Evolutionary conservation across 2,888 invertebrate genomes (phyloP), one percentile per base, ranked within the genome.

Genomic region (Auanema freiburgensis): DNA sequence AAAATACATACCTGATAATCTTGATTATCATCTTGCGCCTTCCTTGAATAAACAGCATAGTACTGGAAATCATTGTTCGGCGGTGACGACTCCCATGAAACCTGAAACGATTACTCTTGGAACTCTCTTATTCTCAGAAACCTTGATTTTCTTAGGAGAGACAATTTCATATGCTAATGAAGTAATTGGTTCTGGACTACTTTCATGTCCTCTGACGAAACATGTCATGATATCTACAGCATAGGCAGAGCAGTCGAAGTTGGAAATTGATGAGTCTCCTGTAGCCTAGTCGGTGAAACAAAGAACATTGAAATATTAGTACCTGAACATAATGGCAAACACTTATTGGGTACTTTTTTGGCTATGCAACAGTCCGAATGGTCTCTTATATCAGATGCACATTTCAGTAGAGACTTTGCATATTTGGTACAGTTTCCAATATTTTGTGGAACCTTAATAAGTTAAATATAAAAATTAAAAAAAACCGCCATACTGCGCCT

Each of bases 321-420:
- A 46, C 76, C 76, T 16, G 71, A 66, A 52, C 76, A 76, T 10
- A 76, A 58, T 23, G 72, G 67, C 11, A 76, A 59, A 59, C 76
- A 76, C 41, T 66, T 62, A 10, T 55, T 46, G 1, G 65, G 54
- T 5, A 76, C 71, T 8, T 66, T 64, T 16, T 57, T 57, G 10
- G 57, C 61, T 2, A 66, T 52, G 50, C 76, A 76, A 46, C 76
- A 76, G 41, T 76, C 76, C 6, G 70, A 67, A 59, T 76, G 76
- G 58, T 76, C 76, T 8, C 68, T 60, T n/a, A 65, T 57, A 46
- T 74, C 74, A 1, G 60, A 49, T 3, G 76, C 72, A 49, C 76
- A 76, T 57, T 71, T 74, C 24, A 76, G 67, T 21, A 72, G 58
- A 10, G 66, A 46, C 11, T 51, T 23, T 0, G 70, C 65, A 54